Evolutionary conservation across 1,140 invertebrate genomes (phyloP).

Genomic region (Drosophila albomicans): DNA sequence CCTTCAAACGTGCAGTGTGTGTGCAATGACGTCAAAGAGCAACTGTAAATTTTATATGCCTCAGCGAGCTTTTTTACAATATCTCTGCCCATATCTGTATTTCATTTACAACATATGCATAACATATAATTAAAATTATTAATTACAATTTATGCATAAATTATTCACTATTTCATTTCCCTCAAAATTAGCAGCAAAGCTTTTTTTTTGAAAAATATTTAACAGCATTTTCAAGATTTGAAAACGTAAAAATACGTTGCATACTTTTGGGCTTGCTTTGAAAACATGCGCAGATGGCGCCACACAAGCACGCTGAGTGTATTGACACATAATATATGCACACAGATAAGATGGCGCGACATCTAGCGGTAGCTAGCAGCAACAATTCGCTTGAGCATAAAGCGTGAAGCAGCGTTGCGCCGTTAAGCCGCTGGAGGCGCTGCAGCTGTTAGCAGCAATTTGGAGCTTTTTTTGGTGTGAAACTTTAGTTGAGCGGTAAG

Average conservation of each 20-base stretch:
- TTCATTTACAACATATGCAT: neutral
- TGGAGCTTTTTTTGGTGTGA: slow-evolving; percentile 1
- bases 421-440: slow-evolving; percentile 2
- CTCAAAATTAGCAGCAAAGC: no score
- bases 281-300: neutral
- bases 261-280: slow-evolving; percentile 12
- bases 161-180: neutral
- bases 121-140: neutral
- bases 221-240: no score
- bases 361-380: slow-evolving; percentile 1
- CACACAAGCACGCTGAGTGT: neutral
- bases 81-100: neutral
- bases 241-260: neutral
- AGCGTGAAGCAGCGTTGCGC: neutral
- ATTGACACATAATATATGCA: neutral
- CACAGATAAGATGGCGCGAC: neutral
- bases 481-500: slow-evolving; percentile 2
- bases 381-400: neutral
- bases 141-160: neutral
- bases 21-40: slow-evolving; percentile 74
- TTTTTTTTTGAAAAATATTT: no score
- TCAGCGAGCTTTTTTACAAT: slow-evolving; percentile 15
- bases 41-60: slow-evolving; percentile 66
- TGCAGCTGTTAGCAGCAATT: neutral
- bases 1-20: slow-evolving; percentile 60